Percentiles rank a stretch among this genome's conserved stretches.
phyloP scores from a whole-genome alignment of 30 jellyfish, hydroid and myxozoan genomes.

The Aurelia sp. region DNA sequence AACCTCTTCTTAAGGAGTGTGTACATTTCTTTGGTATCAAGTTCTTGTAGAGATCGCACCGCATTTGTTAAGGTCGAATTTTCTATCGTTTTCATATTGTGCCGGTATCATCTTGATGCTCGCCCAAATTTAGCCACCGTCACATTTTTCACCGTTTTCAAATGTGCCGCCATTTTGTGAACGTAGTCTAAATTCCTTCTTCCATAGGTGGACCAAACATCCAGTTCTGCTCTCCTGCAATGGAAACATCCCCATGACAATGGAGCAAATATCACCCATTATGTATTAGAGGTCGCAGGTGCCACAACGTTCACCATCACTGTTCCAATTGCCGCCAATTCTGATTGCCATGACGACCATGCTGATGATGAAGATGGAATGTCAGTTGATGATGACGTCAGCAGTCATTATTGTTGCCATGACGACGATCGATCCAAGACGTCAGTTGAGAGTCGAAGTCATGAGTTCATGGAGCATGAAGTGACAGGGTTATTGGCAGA shows the following conservation, averaged over 20 bases:
- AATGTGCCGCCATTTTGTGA: neutral
- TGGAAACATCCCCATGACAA: constrained; percentile 94
- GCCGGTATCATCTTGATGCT: too few species aligned
- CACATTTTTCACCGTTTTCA: too few species aligned
- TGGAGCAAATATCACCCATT: constrained; percentile 85
- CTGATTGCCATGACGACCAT: constrained; percentile 10
- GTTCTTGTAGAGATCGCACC: too few species aligned
- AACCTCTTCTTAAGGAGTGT: too few species aligned
- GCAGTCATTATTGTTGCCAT: constrained; percentile 54
- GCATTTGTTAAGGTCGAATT: too few species aligned
- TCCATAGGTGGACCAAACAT: constrained; percentile 86
- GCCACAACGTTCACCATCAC: constrained; percentile 69
- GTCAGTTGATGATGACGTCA: constrained; percentile 71
- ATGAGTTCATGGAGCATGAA: constrained; percentile 85
- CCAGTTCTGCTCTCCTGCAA: constrained; percentile 84
- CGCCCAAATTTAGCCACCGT: too few species aligned
- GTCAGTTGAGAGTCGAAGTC: constrained; percentile 42
- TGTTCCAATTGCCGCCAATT: constrained; percentile 62
- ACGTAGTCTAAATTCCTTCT: neutral
- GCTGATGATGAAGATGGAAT: constrained; percentile 42
- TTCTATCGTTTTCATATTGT: too few species aligned
- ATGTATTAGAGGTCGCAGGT: constrained; percentile 86
- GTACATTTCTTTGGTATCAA: too few species aligned
- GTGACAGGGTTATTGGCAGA: constrained; percentile 93
- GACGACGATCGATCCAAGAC: constrained; percentile 73